phyloP scores from a whole-genome alignment of 2,888 invertebrate species.

The Apeira syringaria region DNA sequence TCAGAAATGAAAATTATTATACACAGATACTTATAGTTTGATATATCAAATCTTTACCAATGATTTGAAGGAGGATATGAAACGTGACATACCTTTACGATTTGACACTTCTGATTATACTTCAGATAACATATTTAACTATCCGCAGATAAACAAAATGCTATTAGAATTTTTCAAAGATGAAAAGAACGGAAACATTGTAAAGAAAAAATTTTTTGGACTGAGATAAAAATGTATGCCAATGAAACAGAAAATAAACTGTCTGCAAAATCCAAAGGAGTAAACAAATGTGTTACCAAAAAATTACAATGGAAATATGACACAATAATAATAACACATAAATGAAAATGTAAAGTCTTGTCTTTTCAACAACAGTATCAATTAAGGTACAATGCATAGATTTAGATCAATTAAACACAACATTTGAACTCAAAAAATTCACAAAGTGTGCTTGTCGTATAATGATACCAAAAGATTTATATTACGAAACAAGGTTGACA shows the following conservation, averaged over 20 bases:
- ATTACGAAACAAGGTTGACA: neutral
- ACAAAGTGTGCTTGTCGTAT: slow-evolving; percentile 22
- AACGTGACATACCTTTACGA: neutral
- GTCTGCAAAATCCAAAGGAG: neutral
- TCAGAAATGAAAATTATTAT: slow-evolving; percentile 1
- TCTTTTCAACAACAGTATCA: neutral
- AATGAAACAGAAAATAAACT: neutral
- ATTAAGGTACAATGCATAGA: neutral
- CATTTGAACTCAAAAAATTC: slow-evolving; percentile 31
- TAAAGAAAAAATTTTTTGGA: slow-evolving; percentile 1
- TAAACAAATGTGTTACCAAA: neutral
- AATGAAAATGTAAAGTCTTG: neutral
- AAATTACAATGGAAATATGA: neutral
- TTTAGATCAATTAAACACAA: slow-evolving; percentile 25
- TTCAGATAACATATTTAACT: slow-evolving; percentile 3
- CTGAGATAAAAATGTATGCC: neutral
- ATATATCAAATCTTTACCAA: slow-evolving; percentile 8
- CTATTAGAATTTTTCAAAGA: slow-evolving; percentile 28
- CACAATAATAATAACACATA: neutral
- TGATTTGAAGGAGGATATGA: slow-evolving; percentile 7
- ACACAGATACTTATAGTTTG: slow-evolving; percentile 12
- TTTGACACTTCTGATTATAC: slow-evolving; percentile 9
- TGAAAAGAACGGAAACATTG: slow-evolving; percentile 17
- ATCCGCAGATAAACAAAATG: slow-evolving; percentile 24
- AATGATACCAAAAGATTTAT: slow-evolving; percentile 17